phyloP scores from a whole-genome alignment of 1,140 invertebrate genomes.

The Cardiocondyla obscurior region DNA sequence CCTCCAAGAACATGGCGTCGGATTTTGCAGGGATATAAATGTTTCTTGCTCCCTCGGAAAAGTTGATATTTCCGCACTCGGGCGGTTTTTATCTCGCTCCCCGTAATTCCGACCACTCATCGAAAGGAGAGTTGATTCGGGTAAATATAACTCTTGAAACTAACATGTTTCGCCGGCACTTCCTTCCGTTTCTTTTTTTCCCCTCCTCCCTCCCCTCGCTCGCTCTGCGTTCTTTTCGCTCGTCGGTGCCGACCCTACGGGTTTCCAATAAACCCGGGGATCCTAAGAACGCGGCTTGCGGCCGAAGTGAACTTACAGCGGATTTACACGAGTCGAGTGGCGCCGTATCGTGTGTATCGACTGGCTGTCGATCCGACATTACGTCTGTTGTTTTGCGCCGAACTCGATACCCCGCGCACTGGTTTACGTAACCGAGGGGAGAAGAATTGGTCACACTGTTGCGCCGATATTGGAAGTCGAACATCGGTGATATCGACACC shows the following conservation, averaged over 20 bases:
- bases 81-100: conserved; percentile 20
- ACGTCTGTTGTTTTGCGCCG: conserved; percentile 55
- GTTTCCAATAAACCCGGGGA: conserved; percentile 60
- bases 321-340: conserved; percentile 60
- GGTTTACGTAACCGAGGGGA: conserved; percentile 46
- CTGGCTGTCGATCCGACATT: conserved; percentile 53
- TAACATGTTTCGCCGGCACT: conserved; percentile 39
- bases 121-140: conserved; percentile 17
- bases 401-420: conserved; percentile 16
- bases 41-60: neutral
- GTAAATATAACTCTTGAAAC: conserved; percentile 42
- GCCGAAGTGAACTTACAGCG: conserved; percentile 38
- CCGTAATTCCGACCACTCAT: conserved; percentile 38
- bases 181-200: neutral
- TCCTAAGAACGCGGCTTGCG: conserved; percentile 24
- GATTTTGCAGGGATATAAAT: conserved; percentile 15
- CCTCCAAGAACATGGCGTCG: neutral
- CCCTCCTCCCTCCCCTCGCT: too few relatives aligned
- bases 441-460: conserved; percentile 40
- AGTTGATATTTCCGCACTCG: conserved; percentile 27
- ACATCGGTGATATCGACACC: conserved; percentile 44
- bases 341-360: conserved; percentile 48
- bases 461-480: conserved; percentile 48
- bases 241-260: conserved; percentile 43
- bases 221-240: neutral